A percentile compares a stretch with the other conserved stretches of the same genome.
phyloP scores from a whole-genome alignment of 1,140 invertebrate species.

The Harlomillsia oculata region DNA sequence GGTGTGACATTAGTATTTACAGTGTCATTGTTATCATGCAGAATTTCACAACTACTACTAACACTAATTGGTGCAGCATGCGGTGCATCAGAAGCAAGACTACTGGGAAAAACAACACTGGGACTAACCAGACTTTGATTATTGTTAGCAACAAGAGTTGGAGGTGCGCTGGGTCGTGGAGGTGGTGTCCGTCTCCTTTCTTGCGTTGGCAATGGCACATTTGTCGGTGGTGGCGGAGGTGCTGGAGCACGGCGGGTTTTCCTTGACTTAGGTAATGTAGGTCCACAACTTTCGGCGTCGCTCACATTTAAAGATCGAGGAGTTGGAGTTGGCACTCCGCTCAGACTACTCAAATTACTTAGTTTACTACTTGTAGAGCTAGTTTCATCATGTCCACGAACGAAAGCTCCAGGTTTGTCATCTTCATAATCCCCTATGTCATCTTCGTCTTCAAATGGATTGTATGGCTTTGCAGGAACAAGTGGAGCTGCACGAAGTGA shows the following conservation, averaged over 20 bases:
- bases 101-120: not conserved
- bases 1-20: not conserved
- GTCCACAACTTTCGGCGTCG: constrained; percentile 12
- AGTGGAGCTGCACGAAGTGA: not conserved
- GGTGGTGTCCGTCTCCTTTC: constrained; percentile 34
- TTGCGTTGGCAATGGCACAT: not conserved
- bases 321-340: constrained; percentile 1
- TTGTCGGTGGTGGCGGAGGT: constrained; percentile 42
- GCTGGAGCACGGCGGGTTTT: constrained; percentile 49
- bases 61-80: not conserved
- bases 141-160: no score
- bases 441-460: constrained; percentile 46
- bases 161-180: constrained; percentile 20
- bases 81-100: not conserved
- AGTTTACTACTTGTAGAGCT: constrained; percentile 16
- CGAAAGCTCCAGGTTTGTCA: not conserved
- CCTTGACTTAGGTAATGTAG: constrained; percentile 32
- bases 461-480: constrained; percentile 8
- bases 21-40: not conserved
- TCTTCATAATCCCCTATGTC: constrained; percentile 43
- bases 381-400: constrained; percentile 12
- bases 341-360: constrained; percentile 15
- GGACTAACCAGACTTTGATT: no score
- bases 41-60: not conserved
- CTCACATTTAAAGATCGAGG: constrained; percentile 14